Evolutionary conservation across 2,797 vertebrate genomes (phyloP), one percentile per base, ranked within the genome.

Genomic region (Hyperoplus lanceolatus): DNA sequence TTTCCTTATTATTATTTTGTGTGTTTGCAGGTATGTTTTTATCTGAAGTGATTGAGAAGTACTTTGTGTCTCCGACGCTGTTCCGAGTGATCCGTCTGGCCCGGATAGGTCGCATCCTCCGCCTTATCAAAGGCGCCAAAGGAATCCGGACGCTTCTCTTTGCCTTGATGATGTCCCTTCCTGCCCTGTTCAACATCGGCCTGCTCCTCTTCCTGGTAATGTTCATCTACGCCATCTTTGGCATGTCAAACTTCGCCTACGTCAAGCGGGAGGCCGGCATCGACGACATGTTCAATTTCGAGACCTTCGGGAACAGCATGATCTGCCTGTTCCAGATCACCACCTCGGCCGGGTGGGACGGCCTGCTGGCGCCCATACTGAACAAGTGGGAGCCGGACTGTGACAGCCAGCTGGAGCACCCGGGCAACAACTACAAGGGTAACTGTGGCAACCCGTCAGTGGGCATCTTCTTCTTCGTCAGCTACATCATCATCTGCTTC

Each of bases 211-310:
- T 99, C 93, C 93, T 99, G 36, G 97, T 99, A 92, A 99, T 99
- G 97, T 99, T 99, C 91, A 99, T 99, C 94, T 99, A 99, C 0
- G 97, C 98, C 59, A 99, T 99, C 87, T 99, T 99, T 46, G 97
- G 96, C 83, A 99, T 99, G 98, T 99, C 97, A 83, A 98, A 98
- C 91, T 99, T 99, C n/a, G 97, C 98, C 87, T 99, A 98, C 0
- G 97, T 99, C 51, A 99, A 98, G 76, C 96, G 89, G 0, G 98
- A 99, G 89, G 87, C 83, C 1, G 98, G 98, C 2, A 99, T 99
- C 0, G 96, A 99, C n/a, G 98, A 99, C 92, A 96, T 99, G 97
- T 99, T 98, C 91, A 99, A 99, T 78, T 99, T 99, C 39, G 98
- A 99, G 94, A 99, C 98, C 0, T 99, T 99, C 4, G 97, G 97